Percentiles rank a stretch among this genome's conserved stretches.
phyloP scores from a whole-genome alignment of 1,140 invertebrate species.

The Neotoxoptera formosana region DNA sequence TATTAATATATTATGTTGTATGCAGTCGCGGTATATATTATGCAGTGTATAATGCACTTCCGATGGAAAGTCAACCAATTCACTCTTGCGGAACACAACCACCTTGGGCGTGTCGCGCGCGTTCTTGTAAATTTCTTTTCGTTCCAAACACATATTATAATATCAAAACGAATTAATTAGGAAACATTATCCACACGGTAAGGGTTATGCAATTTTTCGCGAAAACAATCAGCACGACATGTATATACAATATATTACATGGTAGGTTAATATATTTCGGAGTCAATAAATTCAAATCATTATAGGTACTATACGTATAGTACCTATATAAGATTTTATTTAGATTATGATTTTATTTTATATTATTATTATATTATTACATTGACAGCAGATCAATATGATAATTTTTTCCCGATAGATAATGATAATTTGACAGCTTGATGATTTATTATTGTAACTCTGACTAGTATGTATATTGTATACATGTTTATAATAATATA shows the following conservation, averaged over 20 bases:
- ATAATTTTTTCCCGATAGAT: not conserved
- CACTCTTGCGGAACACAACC: conserved; percentile 22
- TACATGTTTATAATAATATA: not conserved
- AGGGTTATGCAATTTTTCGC: not conserved
- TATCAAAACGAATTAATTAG: conserved; percentile 41
- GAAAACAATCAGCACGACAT: conserved; percentile 19
- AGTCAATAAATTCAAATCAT: not conserved
- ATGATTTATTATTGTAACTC: not conserved
- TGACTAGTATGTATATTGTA: not conserved
- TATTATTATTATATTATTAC: conserved; percentile 6
- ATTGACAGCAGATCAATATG: not conserved
- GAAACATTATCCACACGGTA: conserved; percentile 19
- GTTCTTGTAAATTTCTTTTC: conserved; percentile 42
- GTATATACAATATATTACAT: not conserved
- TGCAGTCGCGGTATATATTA: too few relatives aligned
- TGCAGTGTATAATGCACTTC: conserved; percentile 19
- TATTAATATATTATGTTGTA: not conserved
- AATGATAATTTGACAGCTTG: not conserved
- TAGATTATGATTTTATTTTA: not conserved
- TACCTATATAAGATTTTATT: not conserved
- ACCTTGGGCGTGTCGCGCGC: conserved; percentile 27
- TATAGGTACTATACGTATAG: not conserved
- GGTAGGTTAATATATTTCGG: not conserved
- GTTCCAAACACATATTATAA: not conserved
- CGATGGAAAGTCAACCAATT: conserved; percentile 38